A percentile compares a stretch with the other conserved stretches of the same genome.
These are phyloP conservation scores for Rhagonycha lutea DNA, from an alignment of 2,888 invertebrate species.

Conservation along the genomic window DNA sequence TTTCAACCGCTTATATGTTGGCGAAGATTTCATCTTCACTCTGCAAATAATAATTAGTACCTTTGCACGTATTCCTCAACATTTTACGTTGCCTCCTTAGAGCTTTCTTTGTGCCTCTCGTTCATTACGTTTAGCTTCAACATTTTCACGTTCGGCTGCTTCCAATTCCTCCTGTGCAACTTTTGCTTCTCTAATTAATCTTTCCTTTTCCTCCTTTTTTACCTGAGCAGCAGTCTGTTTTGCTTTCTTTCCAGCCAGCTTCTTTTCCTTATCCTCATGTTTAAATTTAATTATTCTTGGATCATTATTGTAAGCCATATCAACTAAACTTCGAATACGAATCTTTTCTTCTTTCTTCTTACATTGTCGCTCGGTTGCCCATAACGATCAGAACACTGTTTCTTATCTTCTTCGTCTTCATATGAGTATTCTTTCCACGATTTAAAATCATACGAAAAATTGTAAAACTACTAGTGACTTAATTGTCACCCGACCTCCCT, in stretches of 20 bases:
- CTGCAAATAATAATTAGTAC: slow-evolving; percentile 77
- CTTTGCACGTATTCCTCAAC: slow-evolving; percentile 78
- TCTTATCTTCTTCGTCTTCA: slow-evolving; percentile 97
- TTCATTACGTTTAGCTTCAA: slow-evolving; percentile 83
- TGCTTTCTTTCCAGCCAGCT: slow-evolving; percentile 86
- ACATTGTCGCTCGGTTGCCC: slow-evolving; percentile 87
- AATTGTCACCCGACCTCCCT: no score
- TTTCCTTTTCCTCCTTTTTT: slow-evolving; percentile 82
- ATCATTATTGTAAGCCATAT: slow-evolving; percentile 92
- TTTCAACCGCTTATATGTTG: slow-evolving; percentile 91
- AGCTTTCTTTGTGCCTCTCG: slow-evolving; percentile 84
- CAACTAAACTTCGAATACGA: slow-evolving; percentile 87
- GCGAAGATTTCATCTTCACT: slow-evolving; percentile 74
- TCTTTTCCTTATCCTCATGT: slow-evolving; percentile 90
- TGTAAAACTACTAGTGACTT: no score
- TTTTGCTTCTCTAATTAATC: slow-evolving; percentile 72
- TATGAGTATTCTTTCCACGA: slow-evolving; percentile 99
- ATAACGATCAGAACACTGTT: slow-evolving; percentile 94
- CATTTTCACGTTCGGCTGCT: slow-evolving; percentile 78
- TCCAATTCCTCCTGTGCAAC: slow-evolving; percentile 78
- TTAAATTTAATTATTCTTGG: slow-evolving; percentile 91
- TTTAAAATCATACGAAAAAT: slow-evolving; percentile 98
- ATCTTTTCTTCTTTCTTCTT: slow-evolving; percentile 97
- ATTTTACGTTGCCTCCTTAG: slow-evolving; percentile 86
- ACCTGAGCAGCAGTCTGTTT: slow-evolving; percentile 83